Percentiles rank a stretch among this genome's conserved stretches.
Evolutionary conservation across 2,888 invertebrate genomes (phyloP).

Genomic region (Xanthia togata): DNA sequence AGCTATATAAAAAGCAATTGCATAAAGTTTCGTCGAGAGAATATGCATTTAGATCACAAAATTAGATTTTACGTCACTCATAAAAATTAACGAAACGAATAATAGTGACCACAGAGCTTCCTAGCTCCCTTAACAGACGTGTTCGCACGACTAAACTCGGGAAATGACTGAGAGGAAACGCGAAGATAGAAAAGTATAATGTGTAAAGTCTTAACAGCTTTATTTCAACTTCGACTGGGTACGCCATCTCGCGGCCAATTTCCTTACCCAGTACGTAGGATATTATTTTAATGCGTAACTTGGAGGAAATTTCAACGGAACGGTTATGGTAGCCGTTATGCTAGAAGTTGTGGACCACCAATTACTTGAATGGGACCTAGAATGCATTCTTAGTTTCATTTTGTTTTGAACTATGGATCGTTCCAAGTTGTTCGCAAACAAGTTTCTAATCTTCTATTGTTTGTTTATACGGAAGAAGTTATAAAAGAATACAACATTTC

Average conservation of each 20-base stretch:
- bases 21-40: constrained; percentile 13
- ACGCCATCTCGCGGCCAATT: constrained; percentile 85
- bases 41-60: constrained; percentile 25
- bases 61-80: constrained; percentile 31
- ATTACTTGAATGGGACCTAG: constrained; percentile 81
- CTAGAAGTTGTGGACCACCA: constrained; percentile 81
- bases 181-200: constrained; percentile 73
- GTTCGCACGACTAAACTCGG: constrained; percentile 47
- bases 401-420: constrained; percentile 70
- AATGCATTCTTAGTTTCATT: constrained; percentile 71
- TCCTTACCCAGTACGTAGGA: constrained; percentile 76
- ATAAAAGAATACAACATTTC: not conserved
- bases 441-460: constrained; percentile 50
- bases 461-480: constrained; percentile 43
- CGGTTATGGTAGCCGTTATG: constrained; percentile 81
- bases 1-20: constrained; percentile 16
- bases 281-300: constrained; percentile 84
- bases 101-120: constrained; percentile 45
- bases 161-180: constrained; percentile 64
- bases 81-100: constrained; percentile 60
- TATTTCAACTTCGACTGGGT: constrained; percentile 80
- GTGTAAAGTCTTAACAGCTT: constrained; percentile 79
- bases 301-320: constrained; percentile 78
- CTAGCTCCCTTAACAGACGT: constrained; percentile 30
- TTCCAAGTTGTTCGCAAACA: constrained; percentile 47